Evolutionary conservation across 2,113 vertebrate genomes (phyloP), one percentile per base, ranked within the genome.

Genomic region (Gavialis gangeticus): DNA sequence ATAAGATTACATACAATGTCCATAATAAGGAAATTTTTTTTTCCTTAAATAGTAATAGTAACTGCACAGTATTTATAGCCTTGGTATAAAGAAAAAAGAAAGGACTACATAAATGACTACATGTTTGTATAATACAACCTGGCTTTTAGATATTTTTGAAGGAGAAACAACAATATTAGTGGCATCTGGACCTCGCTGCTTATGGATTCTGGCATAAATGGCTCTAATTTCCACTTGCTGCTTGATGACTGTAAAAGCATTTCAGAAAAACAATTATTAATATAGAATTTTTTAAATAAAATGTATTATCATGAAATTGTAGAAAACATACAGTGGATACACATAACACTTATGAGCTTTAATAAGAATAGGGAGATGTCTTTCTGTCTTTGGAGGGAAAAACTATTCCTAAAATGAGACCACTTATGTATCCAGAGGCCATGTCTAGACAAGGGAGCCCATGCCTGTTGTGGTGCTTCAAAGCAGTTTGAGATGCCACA

Each of bases 181-280:
- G 37, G 95, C 95, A 87, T 92, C 63, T 66, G 93, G 57, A 57
- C 95, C 95, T 46, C 92, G 58, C 83, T 95, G 94, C 57, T 95
- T 98, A 88, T 59, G 85, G 28, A 88, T 93, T 82, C 96, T 95
- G 76, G 95, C 88, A 92, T 93, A 98, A 89, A 94, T 96, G 71
- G 97, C 98, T 96, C 92, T 97, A 84, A 98, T 3, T 57, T 97
- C 91, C 78, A 96, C 56, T 76, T 88, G 75, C 59, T 92, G 92
- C 63, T 95, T 97, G 83, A 94, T 85, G 34, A 95, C 98, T 98
- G 95, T 71, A 77, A 85, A 30, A 84, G 37, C 30, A 75, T 78
- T 89, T 83, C 79, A 81, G 91, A 81, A 94, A n/a, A 84, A 3
- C 54, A 86, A 27, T 77, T 84, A 82, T 82, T 54, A 73, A 34